phyloP scores from a whole-genome alignment of 2,888 invertebrate species.

The Vanessa cardui region DNA sequence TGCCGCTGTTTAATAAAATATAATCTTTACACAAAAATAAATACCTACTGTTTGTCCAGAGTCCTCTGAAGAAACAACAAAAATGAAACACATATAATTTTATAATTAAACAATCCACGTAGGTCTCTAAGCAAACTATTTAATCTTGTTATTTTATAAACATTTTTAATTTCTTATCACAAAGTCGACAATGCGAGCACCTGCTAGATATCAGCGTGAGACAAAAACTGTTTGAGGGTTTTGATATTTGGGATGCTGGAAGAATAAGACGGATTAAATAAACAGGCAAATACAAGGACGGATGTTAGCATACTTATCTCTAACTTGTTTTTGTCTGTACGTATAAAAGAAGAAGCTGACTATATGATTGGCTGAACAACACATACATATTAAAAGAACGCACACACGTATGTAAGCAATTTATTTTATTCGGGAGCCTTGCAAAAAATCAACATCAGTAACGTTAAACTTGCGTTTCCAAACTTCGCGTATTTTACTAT shows the following conservation, averaged over 20 bases:
- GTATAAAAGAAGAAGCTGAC: background rate
- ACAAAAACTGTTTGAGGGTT: constrained; percentile 49
- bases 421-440: no score
- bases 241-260: constrained; percentile 16
- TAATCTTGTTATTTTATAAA: constrained; percentile 54
- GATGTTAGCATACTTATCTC: constrained; percentile 52
- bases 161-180: constrained; percentile 62
- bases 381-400: no score
- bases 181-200: constrained; percentile 51
- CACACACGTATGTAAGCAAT: no score
- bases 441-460: no score
- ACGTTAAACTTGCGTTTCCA: no score
- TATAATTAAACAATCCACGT: constrained; percentile 28
- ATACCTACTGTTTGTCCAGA: background rate
- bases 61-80: background rate
- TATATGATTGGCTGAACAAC: background rate
- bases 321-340: background rate
- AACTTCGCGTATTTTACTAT: no score
- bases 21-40: no score
- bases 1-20: no score
- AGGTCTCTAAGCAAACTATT: constrained; percentile 43
- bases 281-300: constrained; percentile 50
- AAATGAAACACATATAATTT: constrained; percentile 37
- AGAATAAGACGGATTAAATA: constrained; percentile 38
- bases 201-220: constrained; percentile 51